Conservation (phyloP, 2,888 invertebrate species). For the Acleris sparsana region DNA sequence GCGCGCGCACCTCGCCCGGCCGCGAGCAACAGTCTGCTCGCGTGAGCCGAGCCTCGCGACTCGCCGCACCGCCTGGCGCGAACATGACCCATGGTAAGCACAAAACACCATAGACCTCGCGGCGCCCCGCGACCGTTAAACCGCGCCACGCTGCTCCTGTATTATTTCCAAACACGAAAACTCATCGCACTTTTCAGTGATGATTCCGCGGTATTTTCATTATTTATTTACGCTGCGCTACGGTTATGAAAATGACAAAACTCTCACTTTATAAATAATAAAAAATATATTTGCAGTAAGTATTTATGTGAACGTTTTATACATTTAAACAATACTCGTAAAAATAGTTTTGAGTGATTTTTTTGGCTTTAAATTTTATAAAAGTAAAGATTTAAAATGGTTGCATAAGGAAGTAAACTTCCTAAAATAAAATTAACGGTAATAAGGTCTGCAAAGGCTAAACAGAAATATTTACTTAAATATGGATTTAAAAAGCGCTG, state of each 20-base stretch:
- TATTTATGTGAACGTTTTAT: conserved; percentile 41
- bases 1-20: conserved; percentile 75
- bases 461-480: neutral
- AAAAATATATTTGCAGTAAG: conserved; percentile 34
- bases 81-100: conserved; percentile 78
- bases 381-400: neutral
- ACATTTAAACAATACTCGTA: no score
- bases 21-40: conserved; percentile 80
- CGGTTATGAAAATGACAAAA: conserved; percentile 46
- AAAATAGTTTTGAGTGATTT: no score
- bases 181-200: conserved; percentile 63
- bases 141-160: conserved; percentile 10
- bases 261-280: conserved; percentile 47
- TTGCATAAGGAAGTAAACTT: neutral
- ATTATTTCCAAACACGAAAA: conserved; percentile 31
- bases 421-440: no score
- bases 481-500: conserved; percentile 19
- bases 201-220: conserved; percentile 59
- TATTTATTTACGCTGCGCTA: conserved; percentile 68
- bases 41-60: conserved; percentile 69
- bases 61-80: conserved; percentile 60
- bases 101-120: conserved; percentile 49
- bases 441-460: neutral
- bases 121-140: conserved; percentile 39
- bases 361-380: no score